These are phyloP conservation scores for Heliangelus exortis DNA, from an alignment of 2,797 vertebrate species.

Conservation along the genomic window DNA sequence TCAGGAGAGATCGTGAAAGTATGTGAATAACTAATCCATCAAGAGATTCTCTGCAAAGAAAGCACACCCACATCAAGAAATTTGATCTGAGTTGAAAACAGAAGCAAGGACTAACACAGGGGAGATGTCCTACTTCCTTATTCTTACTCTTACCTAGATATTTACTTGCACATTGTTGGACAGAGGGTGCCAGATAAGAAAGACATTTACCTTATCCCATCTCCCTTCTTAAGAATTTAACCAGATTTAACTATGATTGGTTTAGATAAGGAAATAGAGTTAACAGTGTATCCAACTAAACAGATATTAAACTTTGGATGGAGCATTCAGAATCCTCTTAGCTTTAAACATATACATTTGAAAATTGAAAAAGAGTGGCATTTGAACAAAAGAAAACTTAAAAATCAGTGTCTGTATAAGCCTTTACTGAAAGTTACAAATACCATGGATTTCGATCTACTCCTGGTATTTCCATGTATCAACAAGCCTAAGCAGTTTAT, in stretches of 20 bases:
- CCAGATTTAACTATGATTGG: not conserved
- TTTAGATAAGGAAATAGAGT: not conserved
- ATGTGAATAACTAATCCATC: not conserved
- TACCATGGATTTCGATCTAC: not conserved
- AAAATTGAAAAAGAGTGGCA: not conserved
- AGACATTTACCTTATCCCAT: not conserved
- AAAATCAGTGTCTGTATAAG: accelerated
- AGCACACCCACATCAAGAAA: not conserved
- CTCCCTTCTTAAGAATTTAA: not conserved
- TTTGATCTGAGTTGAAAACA: not conserved
- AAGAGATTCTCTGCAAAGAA: not conserved
- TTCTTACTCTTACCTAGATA: not conserved
- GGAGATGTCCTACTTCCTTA: not conserved
- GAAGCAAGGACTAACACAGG: not conserved
- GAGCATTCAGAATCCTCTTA: not conserved
- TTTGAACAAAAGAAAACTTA: not conserved
- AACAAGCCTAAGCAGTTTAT: not conserved
- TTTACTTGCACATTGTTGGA: not conserved
- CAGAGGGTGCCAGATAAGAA: not conserved
- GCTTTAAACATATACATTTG: not conserved
- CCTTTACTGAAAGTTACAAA: not conserved
- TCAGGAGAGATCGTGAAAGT: not conserved
- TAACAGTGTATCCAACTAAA: not conserved
- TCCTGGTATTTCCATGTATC: not conserved
- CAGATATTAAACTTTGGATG: not conserved